Base-by-base conservation (phyloP, 2,797 vertebrate genomes). In the Rhabdophis nuchalis region DNA sequence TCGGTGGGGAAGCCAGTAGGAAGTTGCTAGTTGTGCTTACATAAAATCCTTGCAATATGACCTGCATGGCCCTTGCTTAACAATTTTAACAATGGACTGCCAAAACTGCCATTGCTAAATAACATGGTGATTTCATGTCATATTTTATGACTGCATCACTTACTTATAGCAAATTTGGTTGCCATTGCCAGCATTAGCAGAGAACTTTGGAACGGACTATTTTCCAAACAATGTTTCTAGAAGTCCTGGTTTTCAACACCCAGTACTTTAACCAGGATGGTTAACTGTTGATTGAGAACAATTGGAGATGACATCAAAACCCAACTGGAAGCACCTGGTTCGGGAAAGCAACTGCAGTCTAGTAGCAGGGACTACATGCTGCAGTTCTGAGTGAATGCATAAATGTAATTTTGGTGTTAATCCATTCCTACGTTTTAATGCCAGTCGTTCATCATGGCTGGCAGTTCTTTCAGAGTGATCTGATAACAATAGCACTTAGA, bases 361-460 rank as follows among this genome's bases (percentile, higher is more conserved):
- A 41, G 72, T 77, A 41, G 32, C 18, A 41, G 72, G 72, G 72
- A 77, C 18, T 41, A 41, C 18, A 41, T 77, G 9, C 64, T 32
- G 64, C 9, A 61, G 14, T 88, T 61, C 57, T 61, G 87, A 88
- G 41, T 46, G 41, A 36, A 88, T 88, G 16, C 27, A 86, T 86
- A 18, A 20, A 86, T 18, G 7, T 86, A 58, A 14, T 25, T 41
- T 57, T 88, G n/a, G 52, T 88, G 87, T 72, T 94, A 93, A 93
- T 93, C 93, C 52, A 0, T 95, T 94, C 92, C 46, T 90, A 91
- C 2, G 0, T 13, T 94, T 89, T 93, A 93, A 20, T 86, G 90
- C 57, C 85, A 93, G 94, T 92, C 91, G 85, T 54, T 72, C 91
- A 94, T 88, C 87, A 91, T 54, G 93, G 85, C 57, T 23, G 88